Evolutionary conservation across 37 sponge, comb jelly and placozoan species (phyloP).

Genomic region (Aplysina aerophoba): DNA sequence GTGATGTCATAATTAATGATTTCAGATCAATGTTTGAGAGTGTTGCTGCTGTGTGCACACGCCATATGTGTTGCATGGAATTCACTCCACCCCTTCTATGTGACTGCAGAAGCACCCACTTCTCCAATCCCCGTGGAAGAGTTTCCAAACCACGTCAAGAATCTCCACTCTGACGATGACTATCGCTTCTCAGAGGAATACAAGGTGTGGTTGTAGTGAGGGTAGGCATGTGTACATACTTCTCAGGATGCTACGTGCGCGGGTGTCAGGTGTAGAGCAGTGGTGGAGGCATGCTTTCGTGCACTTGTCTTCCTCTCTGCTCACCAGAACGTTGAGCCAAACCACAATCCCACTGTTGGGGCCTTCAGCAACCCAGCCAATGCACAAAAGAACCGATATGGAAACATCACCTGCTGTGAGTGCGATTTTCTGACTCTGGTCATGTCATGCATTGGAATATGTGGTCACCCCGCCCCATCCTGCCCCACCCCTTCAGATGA

Average conservation of each 20-base stretch:
- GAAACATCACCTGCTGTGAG: conserved; percentile 43
- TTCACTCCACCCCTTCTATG: no score
- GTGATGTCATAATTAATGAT: no score
- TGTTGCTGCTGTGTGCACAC: no score
- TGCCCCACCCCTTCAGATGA: conserved; percentile 66
- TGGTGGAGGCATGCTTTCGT: no score
- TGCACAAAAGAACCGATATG: conserved; percentile 85
- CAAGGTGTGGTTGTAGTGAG: conserved; percentile 5
- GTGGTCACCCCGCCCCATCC: no score
- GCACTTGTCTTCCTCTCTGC: no score
- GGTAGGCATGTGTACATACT: background rate
- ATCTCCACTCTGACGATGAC: conserved; percentile 83
- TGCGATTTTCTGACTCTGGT: no score
- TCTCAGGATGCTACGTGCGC: no score
- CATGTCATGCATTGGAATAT: no score
- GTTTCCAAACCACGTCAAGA: conserved; percentile 73
- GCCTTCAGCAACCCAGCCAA: conserved; percentile 60
- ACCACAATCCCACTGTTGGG: conserved; percentile 63
- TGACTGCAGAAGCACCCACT: conserved; percentile 11
- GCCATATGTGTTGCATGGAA: no score
- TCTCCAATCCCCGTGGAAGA: conserved; percentile 56
- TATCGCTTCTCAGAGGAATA: conserved; percentile 89
- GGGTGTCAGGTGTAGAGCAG: no score
- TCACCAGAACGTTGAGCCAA: conserved; percentile 69
- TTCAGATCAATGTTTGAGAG: no score